Conservation (phyloP, 2,888 invertebrate species). For the Hypolimnas misippus region DNA sequence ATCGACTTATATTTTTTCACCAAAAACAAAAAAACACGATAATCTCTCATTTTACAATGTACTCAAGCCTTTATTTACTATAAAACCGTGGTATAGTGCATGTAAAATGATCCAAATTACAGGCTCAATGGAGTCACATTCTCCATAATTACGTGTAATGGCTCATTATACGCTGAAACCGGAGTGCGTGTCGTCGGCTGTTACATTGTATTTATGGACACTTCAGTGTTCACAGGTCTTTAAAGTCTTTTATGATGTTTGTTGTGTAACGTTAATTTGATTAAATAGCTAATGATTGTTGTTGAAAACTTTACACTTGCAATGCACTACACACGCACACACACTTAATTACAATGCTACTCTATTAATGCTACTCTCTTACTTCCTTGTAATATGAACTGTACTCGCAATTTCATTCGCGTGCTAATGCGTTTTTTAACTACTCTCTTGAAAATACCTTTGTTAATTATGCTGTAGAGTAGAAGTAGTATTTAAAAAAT, state of each 20-base stretch:
- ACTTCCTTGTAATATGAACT: too few species aligned
- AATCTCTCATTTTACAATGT: neutral
- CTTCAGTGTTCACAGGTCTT: constrained; percentile 25
- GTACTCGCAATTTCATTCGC: too few species aligned
- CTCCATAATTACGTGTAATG: constrained; percentile 67
- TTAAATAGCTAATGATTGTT: neutral
- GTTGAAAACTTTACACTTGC: too few species aligned
- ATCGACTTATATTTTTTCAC: too few species aligned
- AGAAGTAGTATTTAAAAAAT: too few species aligned
- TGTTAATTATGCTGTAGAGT: too few species aligned
- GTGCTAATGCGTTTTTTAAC: too few species aligned
- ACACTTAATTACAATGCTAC: too few species aligned
- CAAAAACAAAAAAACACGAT: neutral
- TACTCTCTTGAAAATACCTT: too few species aligned
- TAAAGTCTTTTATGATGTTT: constrained; percentile 11
- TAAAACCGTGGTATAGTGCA: constrained; percentile 29
- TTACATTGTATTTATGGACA: constrained; percentile 36
- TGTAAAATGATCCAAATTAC: constrained; percentile 48
- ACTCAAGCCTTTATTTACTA: constrained; percentile 16
- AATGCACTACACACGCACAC: too few species aligned
- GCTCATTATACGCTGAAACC: constrained; percentile 66
- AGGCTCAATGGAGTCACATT: constrained; percentile 57
- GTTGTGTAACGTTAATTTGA: neutral
- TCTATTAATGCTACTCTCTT: too few species aligned
- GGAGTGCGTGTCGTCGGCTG: constrained; percentile 52